Evolutionary conservation across 2,797 vertebrate species (phyloP).

Genomic region (Lophotriccus pileatus): DNA sequence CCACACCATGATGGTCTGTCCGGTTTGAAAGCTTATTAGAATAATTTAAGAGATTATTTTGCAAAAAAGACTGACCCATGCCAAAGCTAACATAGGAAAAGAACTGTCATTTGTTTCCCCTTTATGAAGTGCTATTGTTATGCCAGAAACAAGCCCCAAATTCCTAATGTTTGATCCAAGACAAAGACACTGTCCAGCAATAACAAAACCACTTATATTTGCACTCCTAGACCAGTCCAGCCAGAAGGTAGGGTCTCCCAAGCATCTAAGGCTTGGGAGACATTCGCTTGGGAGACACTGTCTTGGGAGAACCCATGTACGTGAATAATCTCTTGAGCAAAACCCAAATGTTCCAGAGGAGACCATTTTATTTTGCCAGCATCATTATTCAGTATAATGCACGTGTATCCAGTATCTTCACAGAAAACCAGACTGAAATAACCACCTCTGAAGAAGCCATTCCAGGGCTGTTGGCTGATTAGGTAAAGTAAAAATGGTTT

Average conservation of each 20-base stretch:
- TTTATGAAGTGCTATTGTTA: neutral
- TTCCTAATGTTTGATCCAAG: neutral
- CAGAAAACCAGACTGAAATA: neutral
- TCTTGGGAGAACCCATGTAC: neutral
- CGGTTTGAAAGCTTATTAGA: neutral
- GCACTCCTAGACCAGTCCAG: neutral
- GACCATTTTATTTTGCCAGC: neutral
- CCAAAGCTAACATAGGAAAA: slow-evolving; percentile 12
- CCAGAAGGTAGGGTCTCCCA: neutral
- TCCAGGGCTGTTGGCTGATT: neutral
- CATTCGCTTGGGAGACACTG: neutral
- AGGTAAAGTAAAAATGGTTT: neutral
- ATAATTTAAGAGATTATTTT: neutral
- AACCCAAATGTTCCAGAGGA: neutral
- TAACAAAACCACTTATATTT: neutral
- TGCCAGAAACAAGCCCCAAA: neutral
- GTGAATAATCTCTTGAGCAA: neutral
- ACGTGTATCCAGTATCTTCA: neutral
- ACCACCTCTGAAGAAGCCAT: neutral
- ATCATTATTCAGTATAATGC: neutral
- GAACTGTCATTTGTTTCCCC: neutral
- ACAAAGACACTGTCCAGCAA: neutral
- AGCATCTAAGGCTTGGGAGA: neutral
- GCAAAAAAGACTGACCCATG: neutral
- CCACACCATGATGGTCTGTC: accelerated